Percentiles rank a stretch among this genome's conserved stretches.
Evolutionary conservation across 1,140 invertebrate genomes (phyloP).

Genomic region (Bombus waltoni): DNA sequence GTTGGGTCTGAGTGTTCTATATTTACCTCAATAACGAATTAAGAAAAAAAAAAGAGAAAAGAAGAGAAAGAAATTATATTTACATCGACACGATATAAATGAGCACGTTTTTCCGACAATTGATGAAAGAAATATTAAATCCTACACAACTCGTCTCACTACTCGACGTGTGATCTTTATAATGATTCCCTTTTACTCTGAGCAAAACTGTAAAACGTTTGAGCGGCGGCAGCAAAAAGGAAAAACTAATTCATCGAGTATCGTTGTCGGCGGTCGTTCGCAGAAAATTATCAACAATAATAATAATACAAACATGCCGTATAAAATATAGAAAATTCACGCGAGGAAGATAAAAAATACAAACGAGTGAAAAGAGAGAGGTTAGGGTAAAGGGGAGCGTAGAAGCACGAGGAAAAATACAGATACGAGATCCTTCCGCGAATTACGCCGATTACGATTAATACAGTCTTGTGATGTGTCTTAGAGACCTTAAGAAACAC

Average conservation of each 20-base stretch:
- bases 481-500: constrained; percentile 6
- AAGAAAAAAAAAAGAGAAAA: no score
- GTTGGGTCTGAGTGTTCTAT: background rate
- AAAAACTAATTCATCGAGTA: constrained; percentile 3
- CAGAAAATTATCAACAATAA: constrained; percentile 30
- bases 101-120: constrained; percentile 72
- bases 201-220: constrained; percentile 25
- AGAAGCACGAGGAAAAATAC: constrained; percentile 19
- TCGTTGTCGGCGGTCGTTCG: constrained; percentile 30
- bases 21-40: background rate
- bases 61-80: background rate
- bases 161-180: constrained; percentile 65
- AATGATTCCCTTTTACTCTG: constrained; percentile 39
- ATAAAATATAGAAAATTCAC: constrained; percentile 64
- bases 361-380: background rate
- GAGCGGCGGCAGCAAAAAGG: constrained; percentile 34
- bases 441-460: constrained; percentile 74
- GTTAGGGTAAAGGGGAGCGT: background rate
- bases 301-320: constrained; percentile 59
- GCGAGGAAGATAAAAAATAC: constrained; percentile 45
- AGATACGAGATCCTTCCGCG: constrained; percentile 58
- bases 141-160: constrained; percentile 61
- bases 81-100: constrained; percentile 63
- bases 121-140: constrained; percentile 68
- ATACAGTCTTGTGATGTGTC: constrained; percentile 78